Evolutionary conservation across 2,888 invertebrate species (phyloP).

Genomic region (Conistra vaccinii): DNA sequence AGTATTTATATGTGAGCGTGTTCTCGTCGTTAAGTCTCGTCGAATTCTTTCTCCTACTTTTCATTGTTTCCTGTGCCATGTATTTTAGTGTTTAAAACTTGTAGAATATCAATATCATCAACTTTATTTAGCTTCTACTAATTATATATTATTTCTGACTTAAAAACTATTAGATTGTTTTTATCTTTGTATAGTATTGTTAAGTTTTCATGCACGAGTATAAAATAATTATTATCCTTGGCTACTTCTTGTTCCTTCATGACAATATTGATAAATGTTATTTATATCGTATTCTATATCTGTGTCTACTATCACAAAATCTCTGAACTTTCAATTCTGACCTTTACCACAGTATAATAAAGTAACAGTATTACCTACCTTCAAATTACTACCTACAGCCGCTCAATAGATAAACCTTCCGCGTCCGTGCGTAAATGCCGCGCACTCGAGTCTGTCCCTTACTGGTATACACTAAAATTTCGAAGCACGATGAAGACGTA

Average conservation of each 20-base stretch:
- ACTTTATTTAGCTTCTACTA: conserved; percentile 16
- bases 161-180: conserved; percentile 44
- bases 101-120: conserved; percentile 48
- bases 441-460: too few relatives aligned
- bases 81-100: conserved; percentile 50
- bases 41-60: conserved; percentile 71
- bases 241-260: conserved; percentile 87
- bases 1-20: conserved; percentile 87
- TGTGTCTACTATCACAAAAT: conserved; percentile 47
- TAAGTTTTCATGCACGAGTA: conserved; percentile 57
- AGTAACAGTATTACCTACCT: too few relatives aligned
- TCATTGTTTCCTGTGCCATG: conserved; percentile 67
- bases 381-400: too few relatives aligned
- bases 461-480: too few relatives aligned
- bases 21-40: conserved; percentile 77
- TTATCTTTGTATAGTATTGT: conserved; percentile 54
- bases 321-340: conserved; percentile 57
- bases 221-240: conserved; percentile 69
- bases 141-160: conserved; percentile 30
- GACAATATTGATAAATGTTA: conserved; percentile 77
- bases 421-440: too few relatives aligned
- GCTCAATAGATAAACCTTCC: too few relatives aligned
- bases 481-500: too few relatives aligned
- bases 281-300: conserved; percentile 61
- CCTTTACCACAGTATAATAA: conserved; percentile 13